Conservation (phyloP, 2,888 invertebrate species). For the Entomobrya multifasciata region DNA sequence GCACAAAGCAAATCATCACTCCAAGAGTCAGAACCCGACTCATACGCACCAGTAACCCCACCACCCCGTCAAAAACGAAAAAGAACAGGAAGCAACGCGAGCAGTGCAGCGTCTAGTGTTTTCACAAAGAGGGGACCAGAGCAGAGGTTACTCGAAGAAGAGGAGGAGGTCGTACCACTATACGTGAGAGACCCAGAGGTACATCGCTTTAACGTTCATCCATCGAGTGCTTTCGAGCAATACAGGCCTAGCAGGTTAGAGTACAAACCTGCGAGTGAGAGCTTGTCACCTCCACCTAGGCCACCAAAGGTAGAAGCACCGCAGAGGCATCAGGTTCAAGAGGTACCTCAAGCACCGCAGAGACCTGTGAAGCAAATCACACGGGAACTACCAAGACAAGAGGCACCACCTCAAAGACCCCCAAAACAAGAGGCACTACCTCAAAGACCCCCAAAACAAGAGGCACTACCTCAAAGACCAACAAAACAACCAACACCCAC, state of each 20-base stretch:
- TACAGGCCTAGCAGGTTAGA: no score
- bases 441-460: neutral
- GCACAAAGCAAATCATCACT: no score
- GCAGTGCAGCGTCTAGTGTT: neutral
- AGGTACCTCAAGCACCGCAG: neutral
- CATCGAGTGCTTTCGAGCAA: no score
- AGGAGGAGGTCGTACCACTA: no score
- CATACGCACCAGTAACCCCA: conserved; percentile 7
- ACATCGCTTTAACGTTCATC: no score
- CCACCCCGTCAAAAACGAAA: conserved; percentile 9
- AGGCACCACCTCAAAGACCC: neutral
- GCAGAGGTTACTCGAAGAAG: no score
- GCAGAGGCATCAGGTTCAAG: neutral
- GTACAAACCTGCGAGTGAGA: no score
- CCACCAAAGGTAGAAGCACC: no score
- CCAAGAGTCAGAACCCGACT: neutral
- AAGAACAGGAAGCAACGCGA: neutral
- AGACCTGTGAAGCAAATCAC: neutral
- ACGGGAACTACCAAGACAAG: neutral
- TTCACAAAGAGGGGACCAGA: neutral
- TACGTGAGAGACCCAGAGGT: no score
- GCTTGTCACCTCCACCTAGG: no score
- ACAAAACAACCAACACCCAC: neutral
- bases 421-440: neutral
- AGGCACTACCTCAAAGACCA: neutral